Evolutionary conservation across 2,888 invertebrate genomes (phyloP), one percentile per base, ranked within the genome.

Genomic region (Ligdia adustata): DNA sequence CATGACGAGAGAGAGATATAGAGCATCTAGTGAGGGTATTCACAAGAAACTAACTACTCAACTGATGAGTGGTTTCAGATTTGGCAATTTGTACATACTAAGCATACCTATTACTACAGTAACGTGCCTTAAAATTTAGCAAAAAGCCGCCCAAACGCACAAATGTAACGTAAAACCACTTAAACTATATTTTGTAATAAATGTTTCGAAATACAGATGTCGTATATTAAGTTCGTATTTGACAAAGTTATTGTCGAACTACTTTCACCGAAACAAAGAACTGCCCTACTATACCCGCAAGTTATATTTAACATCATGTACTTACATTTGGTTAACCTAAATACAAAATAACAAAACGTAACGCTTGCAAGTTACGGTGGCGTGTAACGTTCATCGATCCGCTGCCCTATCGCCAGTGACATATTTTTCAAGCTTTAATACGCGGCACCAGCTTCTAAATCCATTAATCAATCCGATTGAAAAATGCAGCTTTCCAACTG

Each of bases 331-430:
- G 15, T 44, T 45, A 16, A 43, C 37, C 45, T 50, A 37, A 40
- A 48, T 50, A 52, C 46, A 40, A 31, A 55, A 54, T 46, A 37
- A 33, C 37, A 22, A 45, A 1, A 44, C 9, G 47, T 48, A 35
- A 53, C 37, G 26, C 38, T 31, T 12, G 6, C 5, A 37, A 47
- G 40, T 54, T 44, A 47, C 42, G 42, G 11, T 52, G 15, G 58
- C 58, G 58, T 58, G 35, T 43, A 47, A 18, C 16, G 24, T 32
- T 29, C 41, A 49, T 55, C 44, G 47, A 42, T 50, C 26, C 22
- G 12, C 33, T 29, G 24, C 49, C 40, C 37, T 49, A 52, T 39
- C 35, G 43, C 18, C 11, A n/a, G 16, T 14, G 37, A 41, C 45
- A 34, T 41, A 31, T 48, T 47, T 46, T 46, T 37, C 28, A 37